Evolutionary conservation across 2,113 vertebrate genomes (phyloP), one percentile per base, ranked within the genome.

Genomic region (Xyrauchen texanus): DNA sequence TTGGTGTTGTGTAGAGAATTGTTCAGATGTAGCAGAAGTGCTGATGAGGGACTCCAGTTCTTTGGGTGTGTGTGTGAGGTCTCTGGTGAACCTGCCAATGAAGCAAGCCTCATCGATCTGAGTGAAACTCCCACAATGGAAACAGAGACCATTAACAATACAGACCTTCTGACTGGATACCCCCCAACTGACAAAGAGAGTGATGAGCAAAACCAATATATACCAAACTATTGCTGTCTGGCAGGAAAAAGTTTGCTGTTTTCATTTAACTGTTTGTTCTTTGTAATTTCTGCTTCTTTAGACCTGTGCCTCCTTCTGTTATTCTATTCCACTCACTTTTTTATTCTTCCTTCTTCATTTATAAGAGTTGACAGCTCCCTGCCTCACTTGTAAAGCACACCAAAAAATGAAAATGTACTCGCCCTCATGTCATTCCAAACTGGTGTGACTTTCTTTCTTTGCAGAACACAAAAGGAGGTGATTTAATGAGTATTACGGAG

Each of bases 141-240:
- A 69, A 76, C 0, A 0, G 7, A 62, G 63, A 87, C 87, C 70
- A 60, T 0, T 80, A 85, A 52, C 73, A 90, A 6, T 83, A 82
- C 90, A 0, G 95, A 98, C 82, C 93, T 97, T 68, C 91, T 98
- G 82, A 98, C 96, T 0, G 96, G 95, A 66, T 89, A 92, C 80
- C 64, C 86, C 0, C 88, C 91, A 15, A 84, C 80, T 78, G 72
- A 82, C 0, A 72, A 93, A 49, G 91, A 92, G 82, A 91, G 82
- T 0, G 89, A 89, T 0, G 88, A 80, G 1, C 92, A 93, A 87
- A 89, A 85, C 0, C 86, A 84, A 94, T 92, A 74, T 98, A 97
- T 92, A 97, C 96, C 3, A 91, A 92, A 7, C 91, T 98, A 70
- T 93, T 98, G 79, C 93, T 95, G 85, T 94, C 93, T 0, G 96